phyloP scores from a whole-genome alignment of 2,888 invertebrate genomes.

The Scaptomyza reducta region DNA sequence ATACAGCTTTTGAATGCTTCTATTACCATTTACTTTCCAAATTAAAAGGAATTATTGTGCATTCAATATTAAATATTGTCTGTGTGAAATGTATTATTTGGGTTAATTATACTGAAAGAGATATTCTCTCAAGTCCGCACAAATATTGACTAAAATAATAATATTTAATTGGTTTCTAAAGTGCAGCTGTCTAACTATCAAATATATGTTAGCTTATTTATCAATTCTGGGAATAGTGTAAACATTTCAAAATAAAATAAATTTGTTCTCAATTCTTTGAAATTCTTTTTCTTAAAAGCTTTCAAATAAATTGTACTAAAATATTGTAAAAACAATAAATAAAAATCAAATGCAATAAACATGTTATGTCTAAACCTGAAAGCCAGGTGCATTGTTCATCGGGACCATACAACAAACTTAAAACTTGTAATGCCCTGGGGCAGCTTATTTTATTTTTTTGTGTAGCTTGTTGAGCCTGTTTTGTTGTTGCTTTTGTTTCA shows the following conservation, averaged over 20 bases:
- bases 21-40: conserved; percentile 4
- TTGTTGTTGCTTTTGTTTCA: conserved; percentile 21
- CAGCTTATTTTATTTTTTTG: neutral
- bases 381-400: conserved; percentile 4
- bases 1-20: neutral
- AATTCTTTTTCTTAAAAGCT: too few relatives aligned
- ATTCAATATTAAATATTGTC: neutral
- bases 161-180: too few relatives aligned
- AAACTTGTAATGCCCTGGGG: conserved; percentile 1
- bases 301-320: too few relatives aligned
- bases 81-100: neutral
- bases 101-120: neutral
- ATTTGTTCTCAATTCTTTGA: too few relatives aligned
- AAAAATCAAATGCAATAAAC: neutral
- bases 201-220: too few relatives aligned
- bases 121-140: too few relatives aligned
- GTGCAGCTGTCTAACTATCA: too few relatives aligned
- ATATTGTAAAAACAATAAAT: too few relatives aligned
- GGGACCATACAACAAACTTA: conserved; percentile 7
- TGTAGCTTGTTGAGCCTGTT: neutral
- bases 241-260: too few relatives aligned
- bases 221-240: too few relatives aligned
- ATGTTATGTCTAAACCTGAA: neutral
- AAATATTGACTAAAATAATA: too few relatives aligned
- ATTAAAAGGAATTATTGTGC: neutral